phyloP scores from a whole-genome alignment of 2,888 invertebrate species.

The Oasisia sp. region DNA sequence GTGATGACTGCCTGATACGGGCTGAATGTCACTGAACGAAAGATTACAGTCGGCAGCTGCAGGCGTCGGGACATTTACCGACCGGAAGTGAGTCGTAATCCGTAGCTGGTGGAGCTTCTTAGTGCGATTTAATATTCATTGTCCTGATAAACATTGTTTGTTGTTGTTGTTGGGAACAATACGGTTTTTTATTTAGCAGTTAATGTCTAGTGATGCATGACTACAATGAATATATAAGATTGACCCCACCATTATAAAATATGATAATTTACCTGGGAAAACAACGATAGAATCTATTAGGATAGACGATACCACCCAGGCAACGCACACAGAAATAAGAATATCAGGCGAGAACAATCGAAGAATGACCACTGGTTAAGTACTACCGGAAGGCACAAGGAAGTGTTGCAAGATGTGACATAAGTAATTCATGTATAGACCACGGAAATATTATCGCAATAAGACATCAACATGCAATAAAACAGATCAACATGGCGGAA shows the following conservation, averaged over 20 bases:
- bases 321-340: too few species aligned
- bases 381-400: neutral
- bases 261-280: too few species aligned
- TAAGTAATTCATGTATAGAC: neutral
- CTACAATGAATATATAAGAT: neutral
- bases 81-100: neutral
- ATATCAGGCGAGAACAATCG: too few species aligned
- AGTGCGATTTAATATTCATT: too few species aligned
- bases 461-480: neutral
- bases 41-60: neutral
- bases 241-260: neutral
- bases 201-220: neutral
- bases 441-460: neutral
- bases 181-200: neutral
- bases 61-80: neutral
- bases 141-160: neutral
- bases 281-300: too few species aligned
- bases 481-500: too few species aligned
- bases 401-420: neutral
- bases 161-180: neutral
- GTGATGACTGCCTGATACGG: neutral
- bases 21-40: neutral
- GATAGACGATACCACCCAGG: too few species aligned
- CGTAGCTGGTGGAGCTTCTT: neutral
- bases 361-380: neutral